Base-by-base conservation (phyloP, 2,797 vertebrate genomes). In the Brotula barbata region DNA sequence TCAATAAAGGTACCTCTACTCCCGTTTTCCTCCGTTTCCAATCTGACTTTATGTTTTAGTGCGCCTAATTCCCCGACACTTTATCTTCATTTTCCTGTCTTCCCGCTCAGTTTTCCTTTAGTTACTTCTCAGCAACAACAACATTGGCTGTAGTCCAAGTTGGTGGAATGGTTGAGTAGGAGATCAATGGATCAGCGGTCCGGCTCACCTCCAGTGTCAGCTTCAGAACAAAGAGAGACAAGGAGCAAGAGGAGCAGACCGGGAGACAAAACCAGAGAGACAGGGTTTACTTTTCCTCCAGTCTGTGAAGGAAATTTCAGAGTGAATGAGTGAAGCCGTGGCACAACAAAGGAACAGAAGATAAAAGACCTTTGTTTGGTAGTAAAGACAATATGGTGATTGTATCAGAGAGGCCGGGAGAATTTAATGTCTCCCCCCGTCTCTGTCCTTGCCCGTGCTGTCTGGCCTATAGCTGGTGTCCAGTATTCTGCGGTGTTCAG, bases 401-500 rank as follows among this genome's bases (percentile, higher is more conserved):
- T 68, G 62, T 58, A 64, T 73, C 72, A 77, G 65, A 55, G 74
- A 16, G 20, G 40, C 59, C 59, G 73, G 1, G 42, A 48, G 58
- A 68, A 54, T 28, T 47, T 14, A 6, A 34, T 62, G 51, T 73
- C 49, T 46, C 43, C 49, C 68, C 37, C 46, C 46, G 46, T 48
- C 46, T 48, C 25, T 3, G 33, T 31, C 50, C 53, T 75, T 64
- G 44, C 31, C 49, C 51, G 31, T 52, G 43, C 56, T 58, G 77
- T 63, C 56, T 75, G 11, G 71, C 85, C 77, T 3, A 52, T 85
- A 88, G 61, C 49, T 25, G 47, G 69, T 65, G 64, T 58, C 61
- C 50, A 57, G 49, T 52, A 59, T 69, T 71, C 46, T 67, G 22
- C 47, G 49, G 68, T 68, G 22, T 77, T 77, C 65, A 76, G 67